Evolutionary conservation across 2,797 vertebrate species (phyloP), one percentile per base, ranked within the genome.

Genomic region (Enteromius thamalakanensis): DNA sequence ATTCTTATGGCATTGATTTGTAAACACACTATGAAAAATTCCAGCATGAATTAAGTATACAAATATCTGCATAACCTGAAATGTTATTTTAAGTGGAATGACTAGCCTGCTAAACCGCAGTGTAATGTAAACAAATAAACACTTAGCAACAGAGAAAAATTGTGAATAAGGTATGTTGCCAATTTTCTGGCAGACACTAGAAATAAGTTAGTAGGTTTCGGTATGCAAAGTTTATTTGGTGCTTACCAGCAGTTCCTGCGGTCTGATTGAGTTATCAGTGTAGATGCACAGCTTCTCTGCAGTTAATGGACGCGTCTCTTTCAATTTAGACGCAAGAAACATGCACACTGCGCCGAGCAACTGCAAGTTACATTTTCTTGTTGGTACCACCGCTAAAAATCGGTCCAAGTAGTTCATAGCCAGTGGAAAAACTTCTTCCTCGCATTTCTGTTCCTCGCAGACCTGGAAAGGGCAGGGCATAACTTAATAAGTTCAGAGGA

Each of bases 341-440:
- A 99, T 98, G 94, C 98, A 99, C 83, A 97, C 96, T 89, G 98
- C 98, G 90, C 98, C 98, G 76, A 99, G 94, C 93, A 99, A 95
- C 94, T 99, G 98, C 94, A 99, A 95, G 91, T 96, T 94, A 92
- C 95, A 96, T 92, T 98, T 98, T 92, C 96, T 96, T 91, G 97
- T 95, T 83, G 96, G 96, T 88, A 96, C 96, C 88, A 98, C 94
- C 51, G 98, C 96, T 92, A 99, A 94, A 94, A 97, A 99, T 92
- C 98, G 94, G 95, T 99, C 98, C 94, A 99, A 95, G 94, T 99
- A 99, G 96, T 99, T 99, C 97, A 99, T 98, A 91, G 98, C 97
- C 94, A 99, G 92, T 82, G 98, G 97, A 86, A 99, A 99, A 90
- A 99, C 98, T 91, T 99, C 97, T 93, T 99, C 97, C 93, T 99